Evolutionary conservation across 2,797 vertebrate genomes (phyloP), one percentile per base, ranked within the genome.

Genomic region (Sebastes oblongus): DNA sequence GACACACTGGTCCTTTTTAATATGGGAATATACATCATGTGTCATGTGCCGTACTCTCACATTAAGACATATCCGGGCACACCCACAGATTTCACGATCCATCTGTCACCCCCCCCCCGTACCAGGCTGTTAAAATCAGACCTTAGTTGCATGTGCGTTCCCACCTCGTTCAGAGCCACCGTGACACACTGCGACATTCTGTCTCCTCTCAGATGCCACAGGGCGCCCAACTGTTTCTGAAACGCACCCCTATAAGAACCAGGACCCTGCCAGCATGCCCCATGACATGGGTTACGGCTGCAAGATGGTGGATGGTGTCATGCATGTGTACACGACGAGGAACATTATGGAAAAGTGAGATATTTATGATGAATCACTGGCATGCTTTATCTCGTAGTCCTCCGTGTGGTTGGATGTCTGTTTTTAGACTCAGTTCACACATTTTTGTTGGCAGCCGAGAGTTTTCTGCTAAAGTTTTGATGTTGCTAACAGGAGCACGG

Each of bases 251-350:
- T 99, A 98, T 0, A 97, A 98, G 85, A 94, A 81, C 78, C 96
- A 95, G 86, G 96, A 98, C 75, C 95, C 95, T 1, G 92, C 89
- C 83, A 90, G 92, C 82, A 97, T 97, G 97, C 97, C 97, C 0
- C 91, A 86, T 0, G 97, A 99, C 81, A 85, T 96, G 77, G 97
- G 97, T 73, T 97, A 97, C 0, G 96, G 96, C 80, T 96, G 97
- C 90, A 97, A 96, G 91, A 98, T 99, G 98, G 96, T 98, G 89
- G 92, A 93, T 0, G 98, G 98, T 0, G 96, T 99, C 25, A 93
- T 98, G 86, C 98, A 98, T 2, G 96, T 99, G 83, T 99, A 97
- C 93, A 96, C 96, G 22, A 93, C 95, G 52, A 92, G 84, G 67
- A 91, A 61, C 74, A 27, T 58, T 14, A 93, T 94, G 93, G 94